Percentiles rank a stretch among this genome's conserved stretches.
Evolutionary conservation across 2,113 vertebrate species (phyloP).

Genomic region (Gallinago undulata): DNA sequence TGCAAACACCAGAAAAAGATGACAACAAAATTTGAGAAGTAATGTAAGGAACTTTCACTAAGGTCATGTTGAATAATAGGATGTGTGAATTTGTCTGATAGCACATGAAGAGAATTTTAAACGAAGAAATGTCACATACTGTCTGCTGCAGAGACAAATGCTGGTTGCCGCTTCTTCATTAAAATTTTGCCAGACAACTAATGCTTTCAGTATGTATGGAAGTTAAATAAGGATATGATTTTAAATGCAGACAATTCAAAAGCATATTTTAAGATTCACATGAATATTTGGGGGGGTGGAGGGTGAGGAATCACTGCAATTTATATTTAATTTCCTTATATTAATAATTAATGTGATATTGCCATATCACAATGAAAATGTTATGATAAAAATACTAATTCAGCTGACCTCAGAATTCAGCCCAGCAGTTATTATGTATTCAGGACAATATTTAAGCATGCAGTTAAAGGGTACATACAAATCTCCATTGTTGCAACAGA

Average conservation of each 20-base stretch:
- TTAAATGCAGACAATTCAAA: neutral
- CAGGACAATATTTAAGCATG: neutral
- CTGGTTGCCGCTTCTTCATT: neutral
- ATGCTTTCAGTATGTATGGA: neutral
- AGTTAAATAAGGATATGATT: neutral
- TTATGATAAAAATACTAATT: neutral
- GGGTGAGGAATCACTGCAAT: neutral
- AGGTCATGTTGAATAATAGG: neutral
- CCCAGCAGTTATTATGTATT: neutral
- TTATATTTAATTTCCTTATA: neutral
- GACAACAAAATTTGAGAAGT: neutral
- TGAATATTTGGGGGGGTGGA: fast-evolving
- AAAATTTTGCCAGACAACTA: neutral
- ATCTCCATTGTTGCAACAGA: neutral
- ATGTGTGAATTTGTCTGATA: neutral
- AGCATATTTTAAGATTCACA: neutral
- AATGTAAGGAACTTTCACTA: neutral
- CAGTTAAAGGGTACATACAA: neutral
- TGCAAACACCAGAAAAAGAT: neutral
- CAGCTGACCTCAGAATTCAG: neutral
- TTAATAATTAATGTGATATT: neutral
- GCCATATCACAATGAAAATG: neutral
- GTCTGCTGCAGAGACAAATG: neutral
- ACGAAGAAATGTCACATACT: neutral
- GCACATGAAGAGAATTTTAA: neutral